Base-by-base conservation (phyloP, 2,113 vertebrate species). In the Perca schrenkii region DNA sequence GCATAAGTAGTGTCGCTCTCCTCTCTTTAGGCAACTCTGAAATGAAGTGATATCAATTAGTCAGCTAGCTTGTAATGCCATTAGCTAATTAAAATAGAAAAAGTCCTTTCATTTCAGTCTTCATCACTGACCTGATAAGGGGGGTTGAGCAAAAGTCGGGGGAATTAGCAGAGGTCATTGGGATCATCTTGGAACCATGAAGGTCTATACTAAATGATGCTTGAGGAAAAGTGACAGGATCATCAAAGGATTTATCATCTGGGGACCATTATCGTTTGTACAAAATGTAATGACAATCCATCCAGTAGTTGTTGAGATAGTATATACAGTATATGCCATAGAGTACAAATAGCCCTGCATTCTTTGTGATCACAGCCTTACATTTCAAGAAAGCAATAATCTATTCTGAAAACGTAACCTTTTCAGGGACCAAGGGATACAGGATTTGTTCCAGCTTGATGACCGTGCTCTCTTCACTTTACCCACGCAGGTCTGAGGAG, bases 371-470 rank as follows among this genome's bases (percentile, higher is more conserved):
- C 11, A 53, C 5, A 53, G 25, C 47, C 28, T n/a, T 14, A 15
- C 6, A 40, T 36, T 54, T 52, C 28, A 53, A 28, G n/a, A 13
- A 17, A 17, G 15, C 4, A 50, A 50, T 61, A 61, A 13, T 31
- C 65, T 31, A 0, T 40, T 21, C 21, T 31, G 13, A 54, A 70
- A 5, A 16, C 10, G 2, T 40, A 22, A 54, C 34, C 46, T 52
- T 49, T 60, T 65, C 52, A 54, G 63, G 21, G 12, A 14, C 8
- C 47, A 7, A 6, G 17, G 36, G 25, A 73, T 16, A 21, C 2
- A 10, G 21, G 25, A 50, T 72, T 72, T 34, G 21, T 71, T 75
- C 31, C 34, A 69, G 4, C 58, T 56, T 63, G 36, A 77, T 53
- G 40, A 54, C 16, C 0, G 4, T 2, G 11, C 60, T 34, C 50